Evolutionary conservation across 2,797 vertebrate species (phyloP).

Genomic region (Nyctibius grandis): DNA sequence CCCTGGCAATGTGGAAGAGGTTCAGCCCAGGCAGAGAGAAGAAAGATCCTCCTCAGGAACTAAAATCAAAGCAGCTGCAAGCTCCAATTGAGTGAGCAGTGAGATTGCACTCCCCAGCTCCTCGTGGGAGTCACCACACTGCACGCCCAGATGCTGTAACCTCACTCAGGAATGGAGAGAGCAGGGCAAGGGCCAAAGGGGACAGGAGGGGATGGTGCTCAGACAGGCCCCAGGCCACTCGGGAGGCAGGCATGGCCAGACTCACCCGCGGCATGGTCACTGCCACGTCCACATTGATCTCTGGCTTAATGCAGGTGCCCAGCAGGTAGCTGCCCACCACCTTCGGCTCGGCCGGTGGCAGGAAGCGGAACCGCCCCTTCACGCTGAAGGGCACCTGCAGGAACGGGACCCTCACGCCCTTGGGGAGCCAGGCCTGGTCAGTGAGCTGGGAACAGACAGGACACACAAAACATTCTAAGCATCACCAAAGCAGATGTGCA

Average conservation of each 20-base stretch:
- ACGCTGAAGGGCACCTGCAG: constrained; percentile 82
- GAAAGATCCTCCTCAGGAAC: neutral
- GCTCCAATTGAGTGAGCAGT: neutral
- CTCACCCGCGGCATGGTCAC: constrained; percentile 90
- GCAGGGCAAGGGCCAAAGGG: accelerated
- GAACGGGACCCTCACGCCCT: constrained; percentile 83
- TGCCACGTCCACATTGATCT: constrained; percentile 85
- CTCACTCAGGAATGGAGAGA: neutral
- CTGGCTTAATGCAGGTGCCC: constrained; percentile 87
- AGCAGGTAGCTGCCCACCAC: constrained; percentile 94
- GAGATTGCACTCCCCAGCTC: neutral
- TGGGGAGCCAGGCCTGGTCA: constrained; percentile 86
- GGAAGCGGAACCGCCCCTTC: constrained; percentile 89
- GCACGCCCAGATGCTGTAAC: neutral
- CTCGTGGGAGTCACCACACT: accelerated
- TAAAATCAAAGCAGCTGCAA: neutral
- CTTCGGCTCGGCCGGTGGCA: constrained; percentile 82
- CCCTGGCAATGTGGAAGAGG: neutral
- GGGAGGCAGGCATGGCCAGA: neutral
- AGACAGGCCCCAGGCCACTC: neutral
- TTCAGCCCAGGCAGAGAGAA: neutral
- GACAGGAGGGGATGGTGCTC: neutral
- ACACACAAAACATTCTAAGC: accelerated
- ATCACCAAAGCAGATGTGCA: neutral
- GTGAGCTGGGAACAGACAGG: constrained; percentile 72